Evolutionary conservation across 2,113 vertebrate species (phyloP), one percentile per base, ranked within the genome.

Genomic region (Thalassarche chlororhynchos): DNA sequence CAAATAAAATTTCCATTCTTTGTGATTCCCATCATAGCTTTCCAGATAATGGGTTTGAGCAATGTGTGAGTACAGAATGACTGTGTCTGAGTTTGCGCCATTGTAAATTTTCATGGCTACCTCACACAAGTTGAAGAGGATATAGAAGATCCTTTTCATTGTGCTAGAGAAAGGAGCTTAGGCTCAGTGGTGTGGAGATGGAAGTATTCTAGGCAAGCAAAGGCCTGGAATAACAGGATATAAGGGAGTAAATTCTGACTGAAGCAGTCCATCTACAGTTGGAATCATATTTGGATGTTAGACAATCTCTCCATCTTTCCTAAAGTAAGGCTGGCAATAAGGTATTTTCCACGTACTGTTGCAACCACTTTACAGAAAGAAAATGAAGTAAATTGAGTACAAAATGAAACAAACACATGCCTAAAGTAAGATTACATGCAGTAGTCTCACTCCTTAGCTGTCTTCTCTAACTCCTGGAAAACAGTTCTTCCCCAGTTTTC

Each of bases 81-180:
- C 5, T 23, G 10, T 42, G 7, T 76, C 1, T 2, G 24, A 46
- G 8, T 2, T 61, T 80, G 20, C 6, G 3, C 5, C 25, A 9
- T n/a, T 66, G 26, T 70, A 46, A 64, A 68, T 84, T 68, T 55
- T 66, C 31, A 31, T 47, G 5, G 84, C 26, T 47, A 12, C 11
- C 5, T 51, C 16, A 40, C 5, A 28, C 5, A 64, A 44, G 4
- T 4, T 81, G 52, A 93, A 88, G 29, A 5, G 7, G 7, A 54
- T 49, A 21, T 18, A 66, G 21, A 79, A 6, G 9, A 21, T 58
- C 5, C 6, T 93, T 71, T 58, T 76, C 24, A 49, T 42, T 61
- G 12, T 42, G 17, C 17, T 44, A n/a, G 18, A 60, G 16, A 72
- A 54, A 84, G 17, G 7, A 77, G 2, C 6, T 65, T 14, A 58